These are phyloP conservation scores for Perizoma affinitatum DNA, from an alignment of 2,888 invertebrate genomes.

Conservation along the genomic window DNA sequence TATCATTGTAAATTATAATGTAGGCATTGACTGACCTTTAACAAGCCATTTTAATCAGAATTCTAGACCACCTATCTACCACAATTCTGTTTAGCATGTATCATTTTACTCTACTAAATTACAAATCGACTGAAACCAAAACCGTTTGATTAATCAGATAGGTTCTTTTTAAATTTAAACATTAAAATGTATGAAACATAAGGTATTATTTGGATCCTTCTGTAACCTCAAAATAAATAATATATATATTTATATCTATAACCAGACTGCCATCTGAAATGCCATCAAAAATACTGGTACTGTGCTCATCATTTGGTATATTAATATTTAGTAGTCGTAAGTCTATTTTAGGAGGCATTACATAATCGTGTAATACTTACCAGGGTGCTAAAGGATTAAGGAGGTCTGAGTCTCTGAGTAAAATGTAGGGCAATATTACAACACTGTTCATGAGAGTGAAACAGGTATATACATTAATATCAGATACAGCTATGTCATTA, in stretches of 20 bases:
- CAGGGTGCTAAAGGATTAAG: conserved; percentile 55
- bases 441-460: conserved; percentile 48
- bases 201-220: too few relatives aligned
- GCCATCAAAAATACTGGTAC: too few relatives aligned
- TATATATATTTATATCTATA: too few relatives aligned
- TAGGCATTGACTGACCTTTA: conserved; percentile 23
- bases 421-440: conserved; percentile 47
- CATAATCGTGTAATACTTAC: conserved; percentile 77
- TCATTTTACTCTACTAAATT: too few relatives aligned
- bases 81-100: too few relatives aligned
- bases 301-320: conserved; percentile 2
- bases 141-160: too few relatives aligned
- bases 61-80: conserved; percentile 10
- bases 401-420: conserved; percentile 39
- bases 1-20: conserved; percentile 25
- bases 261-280: too few relatives aligned
- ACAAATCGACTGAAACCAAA: too few relatives aligned
- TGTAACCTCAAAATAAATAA: too few relatives aligned
- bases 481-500: conserved; percentile 14
- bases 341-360: conserved; percentile 55
- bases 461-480: conserved; percentile 31
- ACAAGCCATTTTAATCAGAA: conserved; percentile 19
- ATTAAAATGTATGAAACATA: too few relatives aligned
- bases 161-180: too few relatives aligned
- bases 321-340: conserved; percentile 30